Evolutionary conservation across 53 echinoderm and acorn worm genomes (phyloP).

Genomic region (Apostichopus leukothele): DNA sequence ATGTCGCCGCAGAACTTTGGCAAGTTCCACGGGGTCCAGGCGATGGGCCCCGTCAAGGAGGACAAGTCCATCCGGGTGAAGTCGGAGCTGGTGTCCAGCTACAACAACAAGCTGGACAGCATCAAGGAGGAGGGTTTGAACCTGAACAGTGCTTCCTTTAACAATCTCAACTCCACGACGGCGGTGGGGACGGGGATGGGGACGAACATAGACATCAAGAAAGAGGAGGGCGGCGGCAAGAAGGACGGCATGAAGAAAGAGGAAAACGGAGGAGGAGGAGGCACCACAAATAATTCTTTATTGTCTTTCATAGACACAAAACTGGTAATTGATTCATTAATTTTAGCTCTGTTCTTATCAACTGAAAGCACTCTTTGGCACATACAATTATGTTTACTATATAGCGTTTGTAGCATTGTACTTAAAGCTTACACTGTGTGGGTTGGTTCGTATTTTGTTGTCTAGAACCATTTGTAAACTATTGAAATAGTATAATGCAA

Average conservation of each 20-base stretch:
- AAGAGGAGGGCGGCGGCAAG: conserved; percentile 44
- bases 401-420: too few species aligned
- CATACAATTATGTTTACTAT: too few species aligned
- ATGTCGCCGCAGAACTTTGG: conserved; percentile 47
- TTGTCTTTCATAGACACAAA: too few species aligned
- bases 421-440: too few species aligned
- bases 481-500: too few species aligned
- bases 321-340: too few species aligned
- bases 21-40: conserved; percentile 36
- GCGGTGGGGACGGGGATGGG: background rate
- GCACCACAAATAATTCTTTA: too few species aligned
- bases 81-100: conserved; percentile 47
- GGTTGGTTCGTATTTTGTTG: too few species aligned
- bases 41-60: conserved; percentile 36
- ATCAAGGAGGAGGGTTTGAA: conserved; percentile 36
- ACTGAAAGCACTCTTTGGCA: too few species aligned
- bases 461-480: too few species aligned
- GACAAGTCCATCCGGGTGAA: conserved; percentile 35
- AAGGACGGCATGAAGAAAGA: conserved; percentile 47
- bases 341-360: too few species aligned
- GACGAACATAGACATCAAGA: conserved; percentile 50
- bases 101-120: conserved; percentile 50
- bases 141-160: conserved; percentile 28
- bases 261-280: conserved; percentile 26
- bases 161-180: conserved; percentile 19